These are phyloP conservation scores for Liopterus haemorrhoidalis DNA, from an alignment of 2,888 invertebrate species.

Conservation along the genomic window DNA sequence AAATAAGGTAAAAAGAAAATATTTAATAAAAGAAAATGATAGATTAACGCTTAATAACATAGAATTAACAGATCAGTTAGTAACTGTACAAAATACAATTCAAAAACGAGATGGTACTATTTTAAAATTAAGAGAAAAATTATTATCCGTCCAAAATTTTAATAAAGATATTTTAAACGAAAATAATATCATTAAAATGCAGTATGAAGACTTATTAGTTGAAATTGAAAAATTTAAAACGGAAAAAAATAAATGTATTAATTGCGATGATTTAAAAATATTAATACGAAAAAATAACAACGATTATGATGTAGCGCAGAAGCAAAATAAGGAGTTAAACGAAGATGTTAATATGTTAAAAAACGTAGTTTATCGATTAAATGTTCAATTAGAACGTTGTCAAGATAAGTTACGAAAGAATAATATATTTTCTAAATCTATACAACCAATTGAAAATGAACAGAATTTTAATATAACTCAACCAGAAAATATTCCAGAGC, in stretches of 20 bases:
- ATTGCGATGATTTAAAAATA: slow-evolving; percentile 47
- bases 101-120: slow-evolving; percentile 57
- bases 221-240: slow-evolving; percentile 52
- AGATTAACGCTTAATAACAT: slow-evolving; percentile 51
- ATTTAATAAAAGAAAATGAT: slow-evolving; percentile 49
- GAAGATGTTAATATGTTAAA: slow-evolving; percentile 70
- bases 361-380: slow-evolving; percentile 69
- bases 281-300: slow-evolving; percentile 50
- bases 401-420: slow-evolving; percentile 60
- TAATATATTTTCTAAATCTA: slow-evolving; percentile 9
- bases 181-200: slow-evolving; percentile 52
- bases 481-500: slow-evolving; percentile 36
- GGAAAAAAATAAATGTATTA: slow-evolving; percentile 45
- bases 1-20: slow-evolving; percentile 34
- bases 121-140: slow-evolving; percentile 56
- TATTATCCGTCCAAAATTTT: slow-evolving; percentile 53
- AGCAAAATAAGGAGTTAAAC: slow-evolving; percentile 53
- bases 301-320: slow-evolving; percentile 49
- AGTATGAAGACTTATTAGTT: slow-evolving; percentile 48
- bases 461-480: too few species aligned
- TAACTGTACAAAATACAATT: slow-evolving; percentile 46
- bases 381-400: slow-evolving; percentile 70
- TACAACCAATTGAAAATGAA: not conserved
- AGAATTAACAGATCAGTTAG: slow-evolving; percentile 49
- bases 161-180: slow-evolving; percentile 59